Evolutionary conservation across 2,888 invertebrate species (phyloP).

Genomic region (Tipula lateralis): DNA sequence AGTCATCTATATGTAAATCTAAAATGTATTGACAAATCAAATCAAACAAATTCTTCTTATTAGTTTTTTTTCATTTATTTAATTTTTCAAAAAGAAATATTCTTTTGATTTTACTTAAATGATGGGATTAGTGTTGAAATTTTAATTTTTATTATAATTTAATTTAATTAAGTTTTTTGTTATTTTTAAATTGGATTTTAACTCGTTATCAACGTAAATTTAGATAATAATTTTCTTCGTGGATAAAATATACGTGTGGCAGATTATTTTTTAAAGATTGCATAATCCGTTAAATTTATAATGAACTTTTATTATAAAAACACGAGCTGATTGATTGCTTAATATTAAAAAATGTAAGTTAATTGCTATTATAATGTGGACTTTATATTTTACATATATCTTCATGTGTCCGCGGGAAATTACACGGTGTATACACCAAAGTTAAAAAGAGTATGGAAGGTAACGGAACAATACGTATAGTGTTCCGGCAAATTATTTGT

Average conservation of each 20-base stretch:
- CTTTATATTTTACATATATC: too few relatives aligned
- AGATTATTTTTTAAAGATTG: not conserved
- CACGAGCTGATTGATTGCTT: not conserved
- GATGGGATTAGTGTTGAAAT: not conserved
- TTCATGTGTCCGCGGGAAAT: too few relatives aligned
- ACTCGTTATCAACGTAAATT: not conserved
- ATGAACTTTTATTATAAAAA: not conserved
- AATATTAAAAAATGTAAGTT: too few relatives aligned
- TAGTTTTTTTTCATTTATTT: not conserved
- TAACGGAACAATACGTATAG: too few relatives aligned
- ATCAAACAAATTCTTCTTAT: not conserved
- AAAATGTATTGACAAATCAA: slow-evolving; percentile 11
- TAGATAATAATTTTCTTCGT: not conserved
- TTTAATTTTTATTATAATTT: slow-evolving; percentile 19
- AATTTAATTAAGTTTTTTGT: not conserved
- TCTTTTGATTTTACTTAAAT: not conserved
- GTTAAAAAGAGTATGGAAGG: too few relatives aligned
- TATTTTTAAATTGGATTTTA: not conserved
- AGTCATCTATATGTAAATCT: not conserved
- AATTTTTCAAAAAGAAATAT: not conserved
- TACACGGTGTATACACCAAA: too few relatives aligned
- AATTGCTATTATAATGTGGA: too few relatives aligned
- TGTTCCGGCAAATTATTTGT: too few relatives aligned
- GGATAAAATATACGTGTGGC: not conserved
- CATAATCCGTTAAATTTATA: not conserved